These are phyloP conservation scores for Holotrichia oblita DNA, from an alignment of 1,140 invertebrate genomes.

Conservation along the genomic window DNA sequence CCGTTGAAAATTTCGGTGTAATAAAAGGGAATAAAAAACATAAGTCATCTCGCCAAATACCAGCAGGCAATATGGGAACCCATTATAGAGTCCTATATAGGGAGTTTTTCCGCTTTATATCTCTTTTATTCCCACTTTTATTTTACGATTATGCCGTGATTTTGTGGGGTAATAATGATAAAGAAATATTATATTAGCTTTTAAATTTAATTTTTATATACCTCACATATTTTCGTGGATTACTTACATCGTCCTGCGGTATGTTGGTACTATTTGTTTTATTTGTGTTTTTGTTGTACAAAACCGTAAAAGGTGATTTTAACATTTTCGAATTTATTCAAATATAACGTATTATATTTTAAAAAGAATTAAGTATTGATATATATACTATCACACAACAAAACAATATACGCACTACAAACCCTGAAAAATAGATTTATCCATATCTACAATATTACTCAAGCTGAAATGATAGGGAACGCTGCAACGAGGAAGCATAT, in stretches of 20 bases:
- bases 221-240: conserved; percentile 25
- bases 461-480: neutral
- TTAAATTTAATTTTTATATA: conserved; percentile 45
- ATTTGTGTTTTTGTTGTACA: neutral
- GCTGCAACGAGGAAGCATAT: neutral
- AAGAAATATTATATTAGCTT: conserved; percentile 46
- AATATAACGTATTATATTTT: too few relatives aligned
- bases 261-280: neutral
- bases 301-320: too few relatives aligned
- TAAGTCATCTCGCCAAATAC: conserved; percentile 45
- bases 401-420: too few relatives aligned
- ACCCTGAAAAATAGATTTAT: too few relatives aligned
- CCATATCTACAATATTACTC: too few relatives aligned
- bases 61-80: conserved; percentile 44
- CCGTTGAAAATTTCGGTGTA: conserved; percentile 9
- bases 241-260: neutral
- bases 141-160: conserved; percentile 53
- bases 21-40: conserved; percentile 43
- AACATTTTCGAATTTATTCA: too few relatives aligned
- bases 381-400: too few relatives aligned
- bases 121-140: conserved; percentile 53
- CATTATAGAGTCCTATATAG: conserved; percentile 45
- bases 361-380: too few relatives aligned
- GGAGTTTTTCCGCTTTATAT: conserved; percentile 51
- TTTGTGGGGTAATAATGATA: conserved; percentile 48